phyloP scores from a whole-genome alignment of 2,797 vertebrate genomes.

The Taeniopygia guttata region DNA sequence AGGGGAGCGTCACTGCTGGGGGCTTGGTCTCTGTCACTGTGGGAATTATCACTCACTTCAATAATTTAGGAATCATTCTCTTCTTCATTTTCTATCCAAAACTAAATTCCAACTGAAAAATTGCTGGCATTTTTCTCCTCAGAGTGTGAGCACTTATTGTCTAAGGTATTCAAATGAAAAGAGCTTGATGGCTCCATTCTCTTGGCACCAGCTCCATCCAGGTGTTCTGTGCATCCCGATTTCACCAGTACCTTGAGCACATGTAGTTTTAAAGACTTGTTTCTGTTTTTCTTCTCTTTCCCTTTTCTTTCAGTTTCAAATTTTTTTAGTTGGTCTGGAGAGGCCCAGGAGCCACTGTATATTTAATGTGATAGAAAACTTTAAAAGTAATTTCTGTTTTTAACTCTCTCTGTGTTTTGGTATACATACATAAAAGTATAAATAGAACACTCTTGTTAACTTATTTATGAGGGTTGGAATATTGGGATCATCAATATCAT shows the following conservation, averaged over 20 bases:
- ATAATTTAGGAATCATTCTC: neutral
- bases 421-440: neutral
- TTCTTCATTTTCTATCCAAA: neutral
- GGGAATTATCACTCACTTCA: neutral
- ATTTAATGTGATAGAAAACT: neutral
- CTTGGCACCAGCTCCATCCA: neutral
- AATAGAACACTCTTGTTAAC: neutral
- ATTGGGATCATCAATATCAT: neutral
- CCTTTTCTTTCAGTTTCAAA: neutral
- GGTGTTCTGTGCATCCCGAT: neutral
- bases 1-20: neutral
- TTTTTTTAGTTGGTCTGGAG: neutral
- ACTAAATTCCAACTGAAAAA: neutral
- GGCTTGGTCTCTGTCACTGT: neutral
- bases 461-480: constrained; percentile 12
- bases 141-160: neutral
- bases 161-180: neutral
- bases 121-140: neutral
- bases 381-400: neutral
- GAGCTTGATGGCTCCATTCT: neutral
- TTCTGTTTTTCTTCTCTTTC: neutral
- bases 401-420: neutral
- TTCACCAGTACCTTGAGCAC: neutral
- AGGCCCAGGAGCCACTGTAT: neutral
- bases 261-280: neutral